Evolutionary conservation across 2,113 vertebrate species (phyloP).

Genomic region (Stictonetta naevosa): DNA sequence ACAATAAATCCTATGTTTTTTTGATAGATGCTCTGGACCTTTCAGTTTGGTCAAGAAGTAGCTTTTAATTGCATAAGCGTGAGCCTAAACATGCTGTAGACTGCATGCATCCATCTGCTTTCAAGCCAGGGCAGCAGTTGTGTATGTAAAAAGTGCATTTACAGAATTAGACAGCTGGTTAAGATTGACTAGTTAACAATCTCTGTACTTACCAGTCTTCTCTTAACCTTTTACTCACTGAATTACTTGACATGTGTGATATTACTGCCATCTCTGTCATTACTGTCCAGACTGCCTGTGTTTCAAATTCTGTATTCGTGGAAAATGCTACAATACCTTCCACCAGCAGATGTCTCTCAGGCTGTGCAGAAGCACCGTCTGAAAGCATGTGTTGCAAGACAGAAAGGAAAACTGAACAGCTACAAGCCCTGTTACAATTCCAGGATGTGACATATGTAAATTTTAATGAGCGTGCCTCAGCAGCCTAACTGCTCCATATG

Average conservation of each 20-base stretch:
- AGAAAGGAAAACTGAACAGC: background rate
- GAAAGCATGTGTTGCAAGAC: background rate
- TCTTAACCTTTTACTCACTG: background rate
- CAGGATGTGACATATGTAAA: background rate
- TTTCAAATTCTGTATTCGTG: background rate
- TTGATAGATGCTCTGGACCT: background rate
- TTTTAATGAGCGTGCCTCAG: background rate
- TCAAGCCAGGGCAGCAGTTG: background rate
- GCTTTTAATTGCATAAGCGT: background rate
- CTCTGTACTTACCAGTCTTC: background rate
- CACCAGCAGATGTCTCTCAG: conserved; percentile 29
- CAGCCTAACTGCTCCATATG: background rate
- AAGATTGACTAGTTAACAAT: background rate
- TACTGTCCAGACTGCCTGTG: background rate
- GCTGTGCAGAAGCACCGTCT: background rate
- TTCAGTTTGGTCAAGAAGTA: background rate
- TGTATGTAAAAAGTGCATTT: background rate
- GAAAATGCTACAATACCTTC: background rate
- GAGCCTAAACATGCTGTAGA: background rate
- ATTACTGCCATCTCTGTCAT: background rate
- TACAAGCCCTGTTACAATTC: background rate
- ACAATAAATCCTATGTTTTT: background rate
- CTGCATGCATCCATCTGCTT: background rate
- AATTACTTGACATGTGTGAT: background rate
- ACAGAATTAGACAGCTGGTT: background rate